Conservation (phyloP, 1,140 invertebrate genomes). For the Drosophila nigrodunni region DNA sequence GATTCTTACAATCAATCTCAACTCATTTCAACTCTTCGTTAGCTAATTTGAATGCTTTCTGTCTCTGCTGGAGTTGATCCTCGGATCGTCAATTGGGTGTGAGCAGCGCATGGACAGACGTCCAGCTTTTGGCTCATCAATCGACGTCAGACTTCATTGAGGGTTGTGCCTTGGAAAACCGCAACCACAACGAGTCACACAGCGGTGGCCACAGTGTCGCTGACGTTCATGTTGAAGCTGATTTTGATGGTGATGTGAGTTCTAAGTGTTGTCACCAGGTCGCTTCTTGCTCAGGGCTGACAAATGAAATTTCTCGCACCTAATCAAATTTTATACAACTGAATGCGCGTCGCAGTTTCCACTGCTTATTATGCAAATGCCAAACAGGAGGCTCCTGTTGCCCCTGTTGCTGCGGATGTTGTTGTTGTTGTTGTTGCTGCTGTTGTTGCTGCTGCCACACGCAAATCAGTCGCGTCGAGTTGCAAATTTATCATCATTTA, state of each 20-base stretch:
- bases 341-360: conserved; percentile 67
- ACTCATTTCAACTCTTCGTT: not conserved
- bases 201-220: conserved; percentile 26
- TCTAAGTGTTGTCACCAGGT: conserved; percentile 32
- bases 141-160: conserved; percentile 41
- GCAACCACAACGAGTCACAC: conserved; percentile 43
- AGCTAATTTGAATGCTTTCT: conserved; percentile 3
- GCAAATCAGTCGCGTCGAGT: conserved; percentile 72
- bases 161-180: conserved; percentile 42
- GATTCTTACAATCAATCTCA: conserved; percentile 9
- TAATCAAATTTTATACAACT: conserved; percentile 80
- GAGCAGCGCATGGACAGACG: conserved; percentile 35
- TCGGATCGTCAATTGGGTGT: conserved; percentile 53
- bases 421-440: conserved; percentile 17
- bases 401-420: conserved; percentile 11
- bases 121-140: conserved; percentile 58
- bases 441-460: conserved; percentile 31
- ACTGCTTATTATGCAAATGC: conserved; percentile 55
- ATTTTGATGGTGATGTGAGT: conserved; percentile 14
- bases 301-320: conserved; percentile 77
- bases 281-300: conserved; percentile 56
- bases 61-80: conserved; percentile 2
- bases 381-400: conserved; percentile 38
- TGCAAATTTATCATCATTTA: conserved; percentile 83
- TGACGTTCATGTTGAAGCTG: conserved; percentile 20